These are phyloP conservation scores for Pseudomyrmex gracilis DNA, from an alignment of 1,140 invertebrate species.

Conservation along the genomic window DNA sequence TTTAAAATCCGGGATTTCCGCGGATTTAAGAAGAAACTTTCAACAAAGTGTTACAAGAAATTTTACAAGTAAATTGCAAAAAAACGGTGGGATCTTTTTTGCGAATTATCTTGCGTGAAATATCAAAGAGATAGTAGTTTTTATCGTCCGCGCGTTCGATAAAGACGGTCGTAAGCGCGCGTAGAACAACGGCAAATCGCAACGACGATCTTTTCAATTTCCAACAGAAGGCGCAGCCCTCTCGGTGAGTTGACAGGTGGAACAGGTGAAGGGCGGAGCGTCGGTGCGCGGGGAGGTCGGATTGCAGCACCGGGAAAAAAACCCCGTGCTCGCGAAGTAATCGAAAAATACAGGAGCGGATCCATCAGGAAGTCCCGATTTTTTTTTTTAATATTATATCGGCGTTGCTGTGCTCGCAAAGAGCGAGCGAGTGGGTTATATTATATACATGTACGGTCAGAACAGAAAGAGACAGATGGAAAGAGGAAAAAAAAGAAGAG, in stretches of 20 bases:
- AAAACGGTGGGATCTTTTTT: background rate
- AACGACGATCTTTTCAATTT: conserved; percentile 63
- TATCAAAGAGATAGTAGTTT: conserved; percentile 15
- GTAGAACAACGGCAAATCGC: conserved; percentile 55
- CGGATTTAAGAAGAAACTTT: too few species aligned
- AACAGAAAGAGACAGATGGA: conserved; percentile 45
- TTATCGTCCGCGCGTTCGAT: conserved; percentile 33
- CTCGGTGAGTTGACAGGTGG: conserved; percentile 57
- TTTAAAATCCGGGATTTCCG: too few species aligned
- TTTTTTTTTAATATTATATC: conserved; percentile 77
- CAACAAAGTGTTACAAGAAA: too few species aligned
- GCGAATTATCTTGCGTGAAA: conserved; percentile 28
- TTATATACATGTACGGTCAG: conserved; percentile 46
- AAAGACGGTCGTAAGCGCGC: conserved; percentile 41
- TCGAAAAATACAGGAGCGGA: conserved; percentile 62
- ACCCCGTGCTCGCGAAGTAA: conserved; percentile 39
- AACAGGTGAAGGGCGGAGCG: conserved; percentile 60
- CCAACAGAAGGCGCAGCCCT: conserved; percentile 45
- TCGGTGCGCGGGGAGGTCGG: conserved; percentile 22
- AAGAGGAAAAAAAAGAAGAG: conserved; percentile 19
- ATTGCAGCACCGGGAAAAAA: conserved; percentile 59
- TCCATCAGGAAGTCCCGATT: conserved; percentile 71
- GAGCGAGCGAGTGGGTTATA: conserved; percentile 41
- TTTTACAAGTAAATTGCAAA: conserved; percentile 5
- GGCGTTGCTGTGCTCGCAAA: conserved; percentile 37